Percentiles rank a stretch among this genome's conserved stretches.
Evolutionary conservation across 2,113 vertebrate species (phyloP).

Genomic region (Odontesthes bonariensis): DNA sequence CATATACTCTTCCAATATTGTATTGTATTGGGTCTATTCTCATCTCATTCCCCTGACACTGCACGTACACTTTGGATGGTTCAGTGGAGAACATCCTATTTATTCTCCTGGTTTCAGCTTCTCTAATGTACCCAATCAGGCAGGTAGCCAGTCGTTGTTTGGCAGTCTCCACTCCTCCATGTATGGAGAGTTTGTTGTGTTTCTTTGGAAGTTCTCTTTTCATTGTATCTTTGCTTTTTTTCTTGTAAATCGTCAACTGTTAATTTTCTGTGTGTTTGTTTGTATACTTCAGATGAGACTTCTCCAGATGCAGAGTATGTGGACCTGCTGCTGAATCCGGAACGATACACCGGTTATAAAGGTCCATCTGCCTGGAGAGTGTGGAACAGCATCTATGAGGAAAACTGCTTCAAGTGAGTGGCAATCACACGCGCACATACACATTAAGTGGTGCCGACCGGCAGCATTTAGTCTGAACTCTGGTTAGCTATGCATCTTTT

Average conservation of each 20-base stretch:
- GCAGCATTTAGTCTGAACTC: too few relatives aligned
- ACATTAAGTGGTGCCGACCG: background rate
- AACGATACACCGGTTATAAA: constrained; percentile 94
- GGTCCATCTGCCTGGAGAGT: constrained; percentile 95
- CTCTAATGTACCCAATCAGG: too few relatives aligned
- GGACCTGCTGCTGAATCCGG: constrained; percentile 92
- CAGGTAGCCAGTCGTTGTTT: background rate
- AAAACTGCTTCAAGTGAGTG: constrained; percentile 98
- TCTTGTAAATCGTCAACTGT: background rate
- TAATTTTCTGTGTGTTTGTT: background rate
- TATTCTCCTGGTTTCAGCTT: constrained; percentile 1
- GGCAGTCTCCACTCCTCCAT: background rate
- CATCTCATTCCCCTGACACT: background rate
- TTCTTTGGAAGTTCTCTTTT: too few relatives aligned
- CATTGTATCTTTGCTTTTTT: too few relatives aligned
- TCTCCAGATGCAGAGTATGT: constrained; percentile 94
- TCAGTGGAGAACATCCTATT: background rate
- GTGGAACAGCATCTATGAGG: constrained; percentile 99
- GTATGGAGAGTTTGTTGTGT: background rate
- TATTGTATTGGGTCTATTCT: background rate
- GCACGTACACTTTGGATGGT: background rate
- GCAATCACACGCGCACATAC: background rate
- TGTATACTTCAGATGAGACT: constrained; percentile 86
- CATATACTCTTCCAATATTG: background rate
- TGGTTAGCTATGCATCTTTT: too few relatives aligned